phyloP scores from a whole-genome alignment of 2,888 invertebrate species.

The Ophion costatus region DNA sequence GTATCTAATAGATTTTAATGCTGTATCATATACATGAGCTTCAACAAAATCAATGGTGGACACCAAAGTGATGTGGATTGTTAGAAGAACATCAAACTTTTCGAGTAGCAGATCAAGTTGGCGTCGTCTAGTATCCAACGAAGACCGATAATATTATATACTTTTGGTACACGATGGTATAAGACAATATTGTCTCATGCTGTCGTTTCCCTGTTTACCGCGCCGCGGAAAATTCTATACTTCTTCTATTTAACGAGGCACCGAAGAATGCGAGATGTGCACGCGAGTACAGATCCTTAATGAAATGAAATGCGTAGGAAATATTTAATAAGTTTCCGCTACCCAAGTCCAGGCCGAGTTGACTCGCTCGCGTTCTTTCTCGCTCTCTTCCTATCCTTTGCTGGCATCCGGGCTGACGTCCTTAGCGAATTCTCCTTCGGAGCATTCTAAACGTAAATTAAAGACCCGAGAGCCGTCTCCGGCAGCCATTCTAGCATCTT shows the following conservation, averaged over 20 bases:
- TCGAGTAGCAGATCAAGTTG: background rate
- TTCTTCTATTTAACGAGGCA: constrained; percentile 72
- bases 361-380: constrained; percentile 7
- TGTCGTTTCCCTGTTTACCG: constrained; percentile 18
- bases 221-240: constrained; percentile 50
- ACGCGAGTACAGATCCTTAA: constrained; percentile 70
- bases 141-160: constrained; percentile 1
- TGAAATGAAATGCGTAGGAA: constrained; percentile 80
- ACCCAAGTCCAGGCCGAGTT: constrained; percentile 64
- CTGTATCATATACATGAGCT: background rate
- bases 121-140: background rate
- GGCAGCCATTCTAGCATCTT: constrained; percentile 59
- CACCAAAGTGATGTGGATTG: background rate
- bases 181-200: constrained; percentile 32
- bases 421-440: constrained; percentile 72
- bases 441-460: constrained; percentile 74
- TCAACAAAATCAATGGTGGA: background rate
- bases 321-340: constrained; percentile 81
- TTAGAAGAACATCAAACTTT: background rate
- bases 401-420: constrained; percentile 63
- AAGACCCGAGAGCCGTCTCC: constrained; percentile 66
- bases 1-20: background rate
- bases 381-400: constrained; percentile 37
- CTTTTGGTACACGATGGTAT: constrained; percentile 1
- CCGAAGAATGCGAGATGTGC: constrained; percentile 73